Percentiles rank a stretch among this genome's conserved stretches.
phyloP scores from a whole-genome alignment of 2,113 vertebrate species.

The Garra rufa region DNA sequence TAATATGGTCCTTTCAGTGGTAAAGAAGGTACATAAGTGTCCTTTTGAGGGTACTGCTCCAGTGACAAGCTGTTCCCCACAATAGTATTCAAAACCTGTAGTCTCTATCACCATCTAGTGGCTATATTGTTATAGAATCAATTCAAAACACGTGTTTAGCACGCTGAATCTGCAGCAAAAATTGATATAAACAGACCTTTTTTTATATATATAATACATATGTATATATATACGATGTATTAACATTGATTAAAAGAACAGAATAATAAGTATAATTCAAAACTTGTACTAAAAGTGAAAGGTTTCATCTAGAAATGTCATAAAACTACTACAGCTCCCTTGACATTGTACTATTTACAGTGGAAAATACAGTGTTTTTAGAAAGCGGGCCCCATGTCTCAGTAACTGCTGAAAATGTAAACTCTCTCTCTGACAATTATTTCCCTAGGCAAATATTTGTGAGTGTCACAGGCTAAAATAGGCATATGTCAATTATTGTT shows the following conservation, averaged over 20 bases:
- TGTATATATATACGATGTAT: neutral
- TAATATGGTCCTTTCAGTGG: no score
- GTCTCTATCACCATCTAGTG: conserved; percentile 25
- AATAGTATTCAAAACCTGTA: neutral
- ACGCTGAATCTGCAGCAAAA: neutral
- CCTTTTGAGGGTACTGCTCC: no score
- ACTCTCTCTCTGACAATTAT: conserved; percentile 30
- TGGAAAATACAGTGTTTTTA: neutral
- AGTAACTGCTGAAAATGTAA: conserved; percentile 45
- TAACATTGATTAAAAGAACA: no score
- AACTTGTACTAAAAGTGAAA: neutral
- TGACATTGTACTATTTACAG: neutral
- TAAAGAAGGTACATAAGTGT: no score
- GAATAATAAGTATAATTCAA: neutral
- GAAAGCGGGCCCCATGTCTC: neutral
- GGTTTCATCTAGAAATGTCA: neutral
- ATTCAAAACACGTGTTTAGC: neutral
- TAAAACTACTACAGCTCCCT: neutral
- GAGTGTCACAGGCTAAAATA: conserved; percentile 58
- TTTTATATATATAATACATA: neutral
- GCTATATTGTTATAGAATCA: neutral
- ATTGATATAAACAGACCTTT: neutral
- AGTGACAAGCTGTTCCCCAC: no score
- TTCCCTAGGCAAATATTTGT: conserved; percentile 30
- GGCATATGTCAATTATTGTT: conserved; percentile 68